Evolutionary conservation across 2,888 invertebrate species (phyloP).

Genomic region (Falcaria lacertinaria): DNA sequence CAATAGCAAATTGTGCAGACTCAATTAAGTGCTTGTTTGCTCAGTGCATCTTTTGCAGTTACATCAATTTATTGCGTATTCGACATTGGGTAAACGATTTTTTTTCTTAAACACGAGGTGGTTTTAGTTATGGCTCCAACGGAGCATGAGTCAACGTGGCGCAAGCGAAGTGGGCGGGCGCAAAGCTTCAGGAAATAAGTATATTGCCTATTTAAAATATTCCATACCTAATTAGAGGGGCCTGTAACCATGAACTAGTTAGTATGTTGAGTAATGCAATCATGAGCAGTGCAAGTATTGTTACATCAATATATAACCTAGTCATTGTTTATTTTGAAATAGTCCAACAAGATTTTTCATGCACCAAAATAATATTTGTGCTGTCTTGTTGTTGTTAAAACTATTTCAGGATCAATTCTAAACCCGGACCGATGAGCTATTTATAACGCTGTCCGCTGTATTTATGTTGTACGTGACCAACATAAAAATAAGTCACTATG

Average conservation of each 20-base stretch:
- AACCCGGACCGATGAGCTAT: background rate
- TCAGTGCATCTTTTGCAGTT: background rate
- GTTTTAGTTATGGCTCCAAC: background rate
- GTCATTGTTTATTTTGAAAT: background rate
- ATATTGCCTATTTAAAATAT: too few species aligned
- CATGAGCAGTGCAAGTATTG: too few species aligned
- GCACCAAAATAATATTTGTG: background rate
- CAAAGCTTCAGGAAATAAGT: too few species aligned
- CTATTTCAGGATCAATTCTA: background rate
- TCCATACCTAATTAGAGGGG: too few species aligned
- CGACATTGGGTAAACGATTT: too few species aligned
- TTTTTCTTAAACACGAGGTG: too few species aligned
- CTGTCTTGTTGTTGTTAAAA: background rate
- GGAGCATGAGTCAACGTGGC: background rate
- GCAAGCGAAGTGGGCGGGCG: too few species aligned
- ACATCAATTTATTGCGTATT: background rate
- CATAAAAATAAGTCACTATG: too few species aligned
- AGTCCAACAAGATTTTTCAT: constrained; percentile 1
- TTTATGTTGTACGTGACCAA: background rate
- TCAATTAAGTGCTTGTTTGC: background rate
- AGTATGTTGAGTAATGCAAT: too few species aligned
- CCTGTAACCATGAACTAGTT: too few species aligned
- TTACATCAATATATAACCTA: too few species aligned
- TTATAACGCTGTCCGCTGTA: background rate
- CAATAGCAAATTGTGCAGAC: background rate